Evolutionary conservation across 2,797 vertebrate species (phyloP), one percentile per base, ranked within the genome.

Genomic region (Protonibea diacanthus): DNA sequence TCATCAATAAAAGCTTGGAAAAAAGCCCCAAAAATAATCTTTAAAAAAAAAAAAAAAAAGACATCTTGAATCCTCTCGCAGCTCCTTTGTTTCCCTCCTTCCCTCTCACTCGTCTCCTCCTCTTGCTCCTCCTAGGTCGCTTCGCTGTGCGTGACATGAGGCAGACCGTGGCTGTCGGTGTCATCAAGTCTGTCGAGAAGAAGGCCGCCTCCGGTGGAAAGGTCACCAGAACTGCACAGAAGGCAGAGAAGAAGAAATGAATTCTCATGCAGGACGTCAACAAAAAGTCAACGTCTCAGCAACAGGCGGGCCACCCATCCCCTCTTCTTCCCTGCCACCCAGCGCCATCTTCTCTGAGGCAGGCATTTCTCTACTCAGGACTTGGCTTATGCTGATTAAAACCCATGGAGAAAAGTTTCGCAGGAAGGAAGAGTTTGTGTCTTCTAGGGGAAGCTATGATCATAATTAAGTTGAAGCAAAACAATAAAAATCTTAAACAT

Each of bases 311-410:
- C 52, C 56, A 8, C 57, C 71, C 84, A 10, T 77, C 86, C 74
- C 80, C 73, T 52, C 70, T 21, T 7, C 64, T 45, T 25, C 76
- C 66, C 60, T 72, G 64, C 71, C 81, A 80, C 82, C 85, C 84
- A 55, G 82, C 88, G 70, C 76, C 82, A 51, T 88, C 89, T 82
- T 89, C 88, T 86, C 92, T 89, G 79, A 93, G 86, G 84, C 92
- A 92, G 81, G 91, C 90, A n/a, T n/a, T n/a, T 93, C 88, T 83
- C 87, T 95, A 79, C 91, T 95, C 87, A 95, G 89, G 95, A 95
- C 94, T 96, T 96, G 95, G 95, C 91, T 96, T 81, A 95, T 93
- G 94, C 92, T 95, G 82, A 95, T 95, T 74, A 95, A 95, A 93
- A 94, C 93, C 85, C 95, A 96, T 82, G 94, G 95, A n/a, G 60